Evolutionary conservation across 2,888 invertebrate genomes (phyloP), one percentile per base, ranked within the genome.

Genomic region (Drosophila emarginata): DNA sequence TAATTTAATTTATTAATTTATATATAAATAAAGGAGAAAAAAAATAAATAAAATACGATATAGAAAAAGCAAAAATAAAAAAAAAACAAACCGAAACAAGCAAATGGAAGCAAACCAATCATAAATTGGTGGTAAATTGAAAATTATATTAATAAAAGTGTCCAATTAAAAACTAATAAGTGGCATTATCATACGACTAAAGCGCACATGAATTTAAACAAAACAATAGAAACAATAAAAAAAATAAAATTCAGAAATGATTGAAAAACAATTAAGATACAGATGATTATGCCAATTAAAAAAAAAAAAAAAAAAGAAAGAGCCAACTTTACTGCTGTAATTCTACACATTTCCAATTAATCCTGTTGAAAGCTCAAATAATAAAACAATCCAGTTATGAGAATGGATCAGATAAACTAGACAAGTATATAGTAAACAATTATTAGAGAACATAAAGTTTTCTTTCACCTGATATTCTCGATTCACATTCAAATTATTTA

Each of bases 161-260:
- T 69, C 68, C 79, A 87, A 84, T 87, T 87, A 84, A 74, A 84
- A 74, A 72, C 81, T 84, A 87, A 84, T 80, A 70, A 87, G 70
- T 71, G 62, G 60, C 59, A 78, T 80, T 80, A 71, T 67, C 69
- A 70, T 60, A 65, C 64, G 73, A 26, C 64, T 64, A 67, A 73
- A 70, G 76, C 72, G 73, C 54, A 61, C 37, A 72, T 78, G 68
- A 72, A 66, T 77, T 77, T 61, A 57, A 58, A 18, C 9, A 37
- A 64, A 56, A 59, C 59, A 28, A 50, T 64, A 58, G 57, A n/a
- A 39, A 65, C 50, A 54, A 32, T 32, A 65, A 61, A 62, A 32
- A 54, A 32, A 58, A 14, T 4, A 37, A 64, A 56, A 26, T 9
- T n/a, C n/a, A 65, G 59, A 62, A 23, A 60, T 37, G 59, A 64